phyloP scores from a whole-genome alignment of 1,140 invertebrate genomes.

The Neodiprion fabricii region DNA sequence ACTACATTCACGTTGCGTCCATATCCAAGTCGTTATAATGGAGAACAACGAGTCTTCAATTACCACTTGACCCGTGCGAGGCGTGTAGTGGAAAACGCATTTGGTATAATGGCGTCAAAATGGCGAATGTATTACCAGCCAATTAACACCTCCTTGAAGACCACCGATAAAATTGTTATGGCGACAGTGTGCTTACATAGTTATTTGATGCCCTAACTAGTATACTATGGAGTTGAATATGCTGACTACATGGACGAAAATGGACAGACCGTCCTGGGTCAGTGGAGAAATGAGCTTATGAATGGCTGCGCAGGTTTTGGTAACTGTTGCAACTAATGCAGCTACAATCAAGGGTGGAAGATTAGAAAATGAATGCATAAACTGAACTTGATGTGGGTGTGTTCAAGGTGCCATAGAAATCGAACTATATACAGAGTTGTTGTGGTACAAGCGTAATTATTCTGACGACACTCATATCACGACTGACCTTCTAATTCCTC shows the following conservation, averaged over 20 bases:
- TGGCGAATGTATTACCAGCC: conserved; percentile 51
- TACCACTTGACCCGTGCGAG: conserved; percentile 44
- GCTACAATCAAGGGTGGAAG: no score
- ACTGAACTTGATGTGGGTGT: no score
- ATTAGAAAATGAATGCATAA: no score
- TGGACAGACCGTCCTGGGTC: not conserved
- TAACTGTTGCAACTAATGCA: no score
- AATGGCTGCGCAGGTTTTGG: no score
- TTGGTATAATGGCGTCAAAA: conserved; percentile 26
- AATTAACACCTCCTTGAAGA: conserved; percentile 31
- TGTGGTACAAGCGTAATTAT: no score
- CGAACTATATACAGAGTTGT: no score
- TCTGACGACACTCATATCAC: no score
- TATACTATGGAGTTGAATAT: not conserved
- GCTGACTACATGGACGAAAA: not conserved
- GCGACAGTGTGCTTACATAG: conserved; percentile 34
- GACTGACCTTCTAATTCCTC: no score
- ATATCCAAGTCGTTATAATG: conserved; percentile 32
- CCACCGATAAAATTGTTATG: conserved; percentile 32
- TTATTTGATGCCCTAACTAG: conserved; percentile 12
- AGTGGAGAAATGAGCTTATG: not conserved
- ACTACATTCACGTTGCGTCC: conserved; percentile 46
- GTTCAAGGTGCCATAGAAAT: no score
- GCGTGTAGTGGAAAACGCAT: conserved; percentile 26
- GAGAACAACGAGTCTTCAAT: conserved; percentile 51